phyloP scores from a whole-genome alignment of 2,888 invertebrate genomes.

The Leucophenga maculata region DNA sequence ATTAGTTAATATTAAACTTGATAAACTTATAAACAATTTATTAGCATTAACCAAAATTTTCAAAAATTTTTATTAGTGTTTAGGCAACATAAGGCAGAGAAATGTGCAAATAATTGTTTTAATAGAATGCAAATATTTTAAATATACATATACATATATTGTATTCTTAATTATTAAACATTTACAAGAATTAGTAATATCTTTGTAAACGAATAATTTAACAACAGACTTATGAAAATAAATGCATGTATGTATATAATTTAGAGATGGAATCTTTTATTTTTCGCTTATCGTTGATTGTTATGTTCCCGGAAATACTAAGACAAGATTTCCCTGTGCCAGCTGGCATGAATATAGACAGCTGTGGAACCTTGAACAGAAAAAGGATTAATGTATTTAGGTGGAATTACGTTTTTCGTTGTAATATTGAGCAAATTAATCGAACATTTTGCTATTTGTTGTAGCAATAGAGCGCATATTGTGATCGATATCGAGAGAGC shows the following conservation, averaged over 20 bases:
- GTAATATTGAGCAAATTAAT: too few species aligned
- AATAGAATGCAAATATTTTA: conserved; percentile 9
- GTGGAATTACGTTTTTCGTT: too few species aligned
- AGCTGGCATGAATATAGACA: too few species aligned
- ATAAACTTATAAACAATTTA: not conserved
- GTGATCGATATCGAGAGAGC: too few species aligned
- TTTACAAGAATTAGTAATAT: not conserved
- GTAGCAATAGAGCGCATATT: too few species aligned
- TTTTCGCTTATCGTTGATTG: too few species aligned
- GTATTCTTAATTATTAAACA: not conserved
- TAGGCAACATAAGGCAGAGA: conserved; percentile 13
- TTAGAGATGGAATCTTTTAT: not conserved
- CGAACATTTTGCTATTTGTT: too few species aligned
- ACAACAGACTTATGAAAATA: not conserved
- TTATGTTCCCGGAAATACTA: too few species aligned
- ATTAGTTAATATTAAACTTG: not conserved
- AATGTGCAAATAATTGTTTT: conserved; percentile 19
- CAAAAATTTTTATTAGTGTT: not conserved
- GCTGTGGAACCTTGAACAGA: too few species aligned
- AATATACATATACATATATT: conserved; percentile 1
- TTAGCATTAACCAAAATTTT: not conserved
- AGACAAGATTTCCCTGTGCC: too few species aligned
- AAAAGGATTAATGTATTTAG: too few species aligned
- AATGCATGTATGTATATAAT: not conserved
- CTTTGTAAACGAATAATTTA: conserved; percentile 1